These are phyloP conservation scores for Pristionchus maxplancki DNA, from an alignment of 2,888 invertebrate genomes.

Conservation along the genomic window DNA sequence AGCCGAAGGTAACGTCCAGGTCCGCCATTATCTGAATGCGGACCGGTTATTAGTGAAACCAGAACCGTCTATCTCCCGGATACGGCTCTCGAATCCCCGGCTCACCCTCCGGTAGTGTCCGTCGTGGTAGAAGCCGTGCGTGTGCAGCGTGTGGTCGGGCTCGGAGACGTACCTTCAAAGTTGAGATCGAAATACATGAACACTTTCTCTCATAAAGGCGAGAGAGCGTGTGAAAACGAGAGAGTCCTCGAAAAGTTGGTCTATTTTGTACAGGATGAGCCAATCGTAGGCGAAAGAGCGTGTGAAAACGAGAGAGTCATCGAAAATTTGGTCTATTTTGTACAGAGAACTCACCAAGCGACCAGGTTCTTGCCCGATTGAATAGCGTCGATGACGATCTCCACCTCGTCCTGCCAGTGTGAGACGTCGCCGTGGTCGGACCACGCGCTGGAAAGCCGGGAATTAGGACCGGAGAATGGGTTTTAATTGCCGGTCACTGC, in stretches of 20 bases:
- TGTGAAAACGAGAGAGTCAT: too few species aligned
- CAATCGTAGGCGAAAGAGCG: too few species aligned
- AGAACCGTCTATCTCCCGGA: background rate
- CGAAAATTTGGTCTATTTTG: too few species aligned
- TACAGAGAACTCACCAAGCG: constrained; percentile 15
- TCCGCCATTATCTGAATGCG: constrained; percentile 50
- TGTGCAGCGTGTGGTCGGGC: constrained; percentile 79
- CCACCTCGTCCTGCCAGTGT: constrained; percentile 38
- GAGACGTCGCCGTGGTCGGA: constrained; percentile 33
- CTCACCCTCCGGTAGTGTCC: constrained; percentile 53
- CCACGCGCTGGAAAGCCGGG: constrained; percentile 41
- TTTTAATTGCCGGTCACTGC: background rate
- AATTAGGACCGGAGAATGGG: background rate
- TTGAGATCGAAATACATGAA: too few species aligned
- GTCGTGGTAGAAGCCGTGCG: constrained; percentile 78
- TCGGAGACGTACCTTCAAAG: constrained; percentile 77
- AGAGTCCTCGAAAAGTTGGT: too few species aligned
- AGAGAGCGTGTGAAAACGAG: too few species aligned
- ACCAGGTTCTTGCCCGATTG: constrained; percentile 33
- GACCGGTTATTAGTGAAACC: background rate
- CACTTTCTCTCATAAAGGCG: too few species aligned
- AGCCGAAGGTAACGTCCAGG: constrained; percentile 35
- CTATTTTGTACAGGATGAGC: too few species aligned
- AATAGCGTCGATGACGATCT: constrained; percentile 7
- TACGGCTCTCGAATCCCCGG: background rate